Base-by-base conservation (phyloP, 23 tunicate genomes). In the Oikopleura albicans region DNA sequence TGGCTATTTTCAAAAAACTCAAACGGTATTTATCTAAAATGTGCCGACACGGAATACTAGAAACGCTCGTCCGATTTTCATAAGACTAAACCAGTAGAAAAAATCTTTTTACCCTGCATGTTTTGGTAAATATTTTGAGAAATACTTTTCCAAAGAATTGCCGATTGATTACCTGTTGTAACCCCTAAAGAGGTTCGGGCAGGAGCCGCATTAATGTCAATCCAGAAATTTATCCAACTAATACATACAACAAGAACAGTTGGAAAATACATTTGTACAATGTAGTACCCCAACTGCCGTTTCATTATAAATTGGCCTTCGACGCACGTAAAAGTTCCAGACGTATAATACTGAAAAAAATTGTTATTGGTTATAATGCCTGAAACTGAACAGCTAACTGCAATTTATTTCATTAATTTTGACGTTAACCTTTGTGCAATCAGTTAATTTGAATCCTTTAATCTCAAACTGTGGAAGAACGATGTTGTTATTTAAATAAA, bases 141-240 rank as follows among this genome's bases (percentile, higher is more conserved):
- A n/a, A n/a, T n/a, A n/a, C n/a, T n/a, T n/a, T n/a, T n/a, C n/a
- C n/a, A n/a, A n/a, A n/a, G n/a, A n/a, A n/a, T n/a, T n/a, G n/a
- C n/a, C n/a, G n/a, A n/a, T n/a, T n/a, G n/a, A 16, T 29, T 71
- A 71, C 79, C 79, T 0, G 97, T 92, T 27, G 97, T 92, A 83
- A 92, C 90, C 0, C 97, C 97, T 22, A 92, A 86, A 1, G 97
- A 91, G 0, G 92, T 92, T 40, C 97, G 41, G 0, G 97, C 97
- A 0, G 97, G 97, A 38, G 97, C 92, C 33, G 97, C 97, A 33
- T 92, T 91, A 87, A 89, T 87, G 83, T 91, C 90, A 66, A 92
- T 92, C 97, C 97, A 92, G 86, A 92, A 92, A 0, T 90, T 88
- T 2, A 92, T 91, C 97, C 97, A 92, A 41, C 92, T 89, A 39